Evolutionary conservation across 2,113 vertebrate species (phyloP), one percentile per base, ranked within the genome.

Genomic region (Limanda limanda): DNA sequence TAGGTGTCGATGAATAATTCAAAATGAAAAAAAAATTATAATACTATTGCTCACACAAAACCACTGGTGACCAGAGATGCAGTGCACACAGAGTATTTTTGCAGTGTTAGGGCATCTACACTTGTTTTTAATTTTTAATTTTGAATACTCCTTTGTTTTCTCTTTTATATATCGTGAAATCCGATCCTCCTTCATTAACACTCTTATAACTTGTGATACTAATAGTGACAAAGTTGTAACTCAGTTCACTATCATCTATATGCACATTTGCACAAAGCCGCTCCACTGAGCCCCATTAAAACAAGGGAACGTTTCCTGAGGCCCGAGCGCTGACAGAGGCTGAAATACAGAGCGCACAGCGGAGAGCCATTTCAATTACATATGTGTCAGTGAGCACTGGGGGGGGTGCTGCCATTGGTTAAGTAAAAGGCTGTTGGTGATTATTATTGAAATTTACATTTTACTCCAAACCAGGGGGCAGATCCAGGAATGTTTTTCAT

Each of bases 351-450:
- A 7, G 31, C 0, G 0, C 67, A 25, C 65, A 64, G 61, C 64
- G 25, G 66, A 75, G 66, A 69, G 63, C 47, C 66, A 27, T 72
- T 76, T 78, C 74, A 81, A 81, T 83, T 75, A 88, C 74, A 75
- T 67, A 85, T 85, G 60, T 74, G 65, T 45, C 64, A 71, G 27
- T 20, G 56, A 51, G 35, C 13, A 9, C 56, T 35, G 56, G 47
- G 45, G 25, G 4, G 62, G 2, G 31, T 57, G 40, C 51, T 58
- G 48, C 59, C 58, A 54, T 42, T 27, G 76, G 45, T 65, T 56
- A 5, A 45, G 31, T 7, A 25, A 42, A 27, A 23, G 31, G 60
- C 42, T 21, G n/a, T 17, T 18, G 2, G 40, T 11, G 40, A 13
- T 42, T 42, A 42, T 42, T 42, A 42, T 42, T 13, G 40, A 42